A percentile compares a stretch with the other conserved stretches of the same genome.
phyloP scores from a whole-genome alignment of 2,797 vertebrate species.

The Steatocranus sp. region DNA sequence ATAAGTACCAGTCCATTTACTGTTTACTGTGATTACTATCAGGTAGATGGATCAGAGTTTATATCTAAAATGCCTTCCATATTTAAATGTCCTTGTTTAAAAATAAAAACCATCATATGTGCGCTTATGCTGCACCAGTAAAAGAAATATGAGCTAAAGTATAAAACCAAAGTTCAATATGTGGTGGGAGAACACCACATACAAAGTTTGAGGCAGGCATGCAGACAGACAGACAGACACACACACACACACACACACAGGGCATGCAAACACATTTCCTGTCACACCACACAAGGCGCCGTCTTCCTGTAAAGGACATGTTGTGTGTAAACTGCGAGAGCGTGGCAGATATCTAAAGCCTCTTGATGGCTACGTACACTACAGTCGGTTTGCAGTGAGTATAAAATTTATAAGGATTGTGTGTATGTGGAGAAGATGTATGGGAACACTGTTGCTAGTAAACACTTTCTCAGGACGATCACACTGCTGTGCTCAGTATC shows the following conservation, averaged over 20 bases:
- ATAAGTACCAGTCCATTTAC: neutral
- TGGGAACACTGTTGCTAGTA: neutral
- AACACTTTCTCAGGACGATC: neutral
- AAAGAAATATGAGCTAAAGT: neutral
- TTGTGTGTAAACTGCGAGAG: neutral
- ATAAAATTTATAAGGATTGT: neutral
- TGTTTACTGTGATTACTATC: neutral
- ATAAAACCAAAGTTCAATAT: neutral
- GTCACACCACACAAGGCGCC: neutral
- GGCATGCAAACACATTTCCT: neutral
- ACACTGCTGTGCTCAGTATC: neutral
- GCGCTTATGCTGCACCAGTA: neutral
- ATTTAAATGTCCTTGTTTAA: neutral
- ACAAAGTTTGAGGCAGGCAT: neutral
- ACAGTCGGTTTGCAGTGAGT: neutral
- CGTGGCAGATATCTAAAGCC: neutral
- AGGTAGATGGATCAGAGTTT: neutral
- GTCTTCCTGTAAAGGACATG: conserved; percentile 7
- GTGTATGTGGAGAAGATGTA: neutral
- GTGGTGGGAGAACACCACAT: neutral
- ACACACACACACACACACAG: neutral
- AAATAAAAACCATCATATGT: neutral
- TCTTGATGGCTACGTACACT: neutral
- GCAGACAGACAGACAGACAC: neutral
- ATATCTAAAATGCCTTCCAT: neutral